A percentile compares a stretch with the other conserved stretches of the same genome.
phyloP scores from a whole-genome alignment of 2,888 invertebrate species.

The Netelia melanura region DNA sequence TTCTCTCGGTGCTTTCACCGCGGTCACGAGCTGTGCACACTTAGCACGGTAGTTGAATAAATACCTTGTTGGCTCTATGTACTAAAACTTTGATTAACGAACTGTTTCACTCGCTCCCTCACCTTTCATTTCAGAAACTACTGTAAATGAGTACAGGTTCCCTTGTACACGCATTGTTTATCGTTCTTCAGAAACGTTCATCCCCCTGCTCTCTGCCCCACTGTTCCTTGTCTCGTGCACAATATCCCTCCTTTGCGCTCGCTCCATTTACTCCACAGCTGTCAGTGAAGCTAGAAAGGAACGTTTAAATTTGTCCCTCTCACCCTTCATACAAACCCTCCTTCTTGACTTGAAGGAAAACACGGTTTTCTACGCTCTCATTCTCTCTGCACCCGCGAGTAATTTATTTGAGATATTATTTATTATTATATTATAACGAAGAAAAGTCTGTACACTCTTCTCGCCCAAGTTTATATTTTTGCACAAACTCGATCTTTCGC shows the following conservation, averaged over 20 bases:
- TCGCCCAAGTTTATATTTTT: constrained; percentile 25
- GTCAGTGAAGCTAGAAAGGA: not conserved
- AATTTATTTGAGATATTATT: constrained; percentile 52
- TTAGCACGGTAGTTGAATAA: no score
- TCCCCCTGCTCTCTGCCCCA: no score
- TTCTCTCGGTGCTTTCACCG: no score
- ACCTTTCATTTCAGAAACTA: not conserved
- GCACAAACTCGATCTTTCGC: constrained; percentile 18
- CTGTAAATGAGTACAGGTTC: constrained; percentile 2
- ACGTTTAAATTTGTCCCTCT: constrained; percentile 44
- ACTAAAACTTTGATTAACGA: constrained; percentile 38
- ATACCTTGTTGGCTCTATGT: not conserved
- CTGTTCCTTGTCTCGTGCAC: not conserved
- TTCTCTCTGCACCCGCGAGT: constrained; percentile 1
- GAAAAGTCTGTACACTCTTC: constrained; percentile 20
- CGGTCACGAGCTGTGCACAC: no score
- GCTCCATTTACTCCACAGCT: not conserved
- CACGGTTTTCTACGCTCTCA: not conserved
- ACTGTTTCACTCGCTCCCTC: not conserved
- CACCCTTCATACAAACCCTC: not conserved
- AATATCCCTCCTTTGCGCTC: not conserved
- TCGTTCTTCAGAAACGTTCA: not conserved
- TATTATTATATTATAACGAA: constrained; percentile 35
- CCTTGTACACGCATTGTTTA: constrained; percentile 18
- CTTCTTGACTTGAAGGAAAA: constrained; percentile 9